A percentile compares a stretch with the other conserved stretches of the same genome.
phyloP scores from a whole-genome alignment of 2,797 vertebrate species.

The Anguilla anguilla region DNA sequence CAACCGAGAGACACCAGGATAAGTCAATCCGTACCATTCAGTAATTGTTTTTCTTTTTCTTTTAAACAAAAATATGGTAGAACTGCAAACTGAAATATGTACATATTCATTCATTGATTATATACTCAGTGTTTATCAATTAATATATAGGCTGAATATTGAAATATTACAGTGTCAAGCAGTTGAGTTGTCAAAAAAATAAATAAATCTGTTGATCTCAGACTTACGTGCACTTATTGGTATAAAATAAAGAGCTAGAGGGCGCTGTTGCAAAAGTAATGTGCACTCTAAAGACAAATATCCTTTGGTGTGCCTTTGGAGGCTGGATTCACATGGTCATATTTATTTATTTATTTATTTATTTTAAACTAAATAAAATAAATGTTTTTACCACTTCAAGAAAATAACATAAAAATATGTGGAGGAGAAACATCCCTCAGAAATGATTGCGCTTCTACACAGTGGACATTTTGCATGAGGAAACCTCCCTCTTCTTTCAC shows the following conservation, averaged over 20 bases:
- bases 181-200: neutral
- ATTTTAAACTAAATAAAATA: neutral
- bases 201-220: constrained; percentile 18
- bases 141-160: neutral
- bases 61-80: neutral
- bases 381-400: neutral
- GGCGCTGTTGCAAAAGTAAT: constrained; percentile 67
- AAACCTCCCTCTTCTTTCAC: constrained; percentile 27
- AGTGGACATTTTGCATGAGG: constrained; percentile 17
- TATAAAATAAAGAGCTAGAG: constrained; percentile 56
- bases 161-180: neutral
- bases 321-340: constrained; percentile 14
- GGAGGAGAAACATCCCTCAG: neutral
- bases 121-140: neutral
- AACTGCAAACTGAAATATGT: neutral
- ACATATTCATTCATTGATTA: neutral
- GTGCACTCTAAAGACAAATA: neutral
- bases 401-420: neutral
- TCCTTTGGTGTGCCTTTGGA: constrained; percentile 34
- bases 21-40: neutral
- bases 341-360: constrained; percentile 4
- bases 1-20: constrained; percentile 43
- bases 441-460: constrained; percentile 12
- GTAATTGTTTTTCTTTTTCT: neutral
- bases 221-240: constrained; percentile 1